Percentiles rank a stretch among this genome's conserved stretches.
These are phyloP conservation scores for Leptopterna dolabrata DNA, from an alignment of 2,888 invertebrate genomes.

Conservation along the genomic window DNA sequence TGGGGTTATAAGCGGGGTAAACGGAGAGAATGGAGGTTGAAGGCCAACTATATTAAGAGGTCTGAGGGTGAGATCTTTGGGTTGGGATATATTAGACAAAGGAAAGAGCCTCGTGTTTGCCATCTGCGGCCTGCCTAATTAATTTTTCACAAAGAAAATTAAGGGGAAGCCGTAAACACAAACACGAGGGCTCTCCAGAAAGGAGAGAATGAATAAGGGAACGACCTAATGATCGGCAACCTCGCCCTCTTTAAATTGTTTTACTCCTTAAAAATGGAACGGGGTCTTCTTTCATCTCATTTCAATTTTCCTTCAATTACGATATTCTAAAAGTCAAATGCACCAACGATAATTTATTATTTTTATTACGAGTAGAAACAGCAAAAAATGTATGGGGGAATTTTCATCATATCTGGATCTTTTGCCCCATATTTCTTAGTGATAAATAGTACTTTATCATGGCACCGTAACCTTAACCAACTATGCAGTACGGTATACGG, in stretches of 20 bases:
- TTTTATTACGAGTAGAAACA: too few relatives aligned
- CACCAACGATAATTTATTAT: background rate
- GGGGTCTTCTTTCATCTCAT: background rate
- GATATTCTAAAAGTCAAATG: background rate
- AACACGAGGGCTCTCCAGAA: background rate
- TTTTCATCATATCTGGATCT: too few relatives aligned
- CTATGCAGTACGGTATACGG: too few relatives aligned
- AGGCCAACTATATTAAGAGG: too few relatives aligned
- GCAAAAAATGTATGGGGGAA: too few relatives aligned
- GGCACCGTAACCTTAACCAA: too few relatives aligned
- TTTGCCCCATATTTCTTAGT: too few relatives aligned
- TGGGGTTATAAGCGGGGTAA: too few relatives aligned
- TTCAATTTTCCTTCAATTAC: background rate
- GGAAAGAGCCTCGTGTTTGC: slow-evolving; percentile 22
- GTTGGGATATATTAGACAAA: slow-evolving; percentile 36
- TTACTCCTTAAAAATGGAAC: slow-evolving; percentile 7
- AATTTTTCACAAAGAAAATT: slow-evolving; percentile 49
- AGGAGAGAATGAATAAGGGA: slow-evolving; percentile 22
- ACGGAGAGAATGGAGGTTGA: too few relatives aligned
- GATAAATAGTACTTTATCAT: too few relatives aligned
- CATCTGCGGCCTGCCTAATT: slow-evolving; percentile 41
- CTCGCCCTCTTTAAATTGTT: slow-evolving; percentile 18
- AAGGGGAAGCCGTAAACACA: slow-evolving; percentile 28
- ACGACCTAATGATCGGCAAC: slow-evolving; percentile 24
- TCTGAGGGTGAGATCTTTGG: background rate